Base-by-base conservation (phyloP, 2,113 vertebrate species). In the Marmota monax region DNA sequence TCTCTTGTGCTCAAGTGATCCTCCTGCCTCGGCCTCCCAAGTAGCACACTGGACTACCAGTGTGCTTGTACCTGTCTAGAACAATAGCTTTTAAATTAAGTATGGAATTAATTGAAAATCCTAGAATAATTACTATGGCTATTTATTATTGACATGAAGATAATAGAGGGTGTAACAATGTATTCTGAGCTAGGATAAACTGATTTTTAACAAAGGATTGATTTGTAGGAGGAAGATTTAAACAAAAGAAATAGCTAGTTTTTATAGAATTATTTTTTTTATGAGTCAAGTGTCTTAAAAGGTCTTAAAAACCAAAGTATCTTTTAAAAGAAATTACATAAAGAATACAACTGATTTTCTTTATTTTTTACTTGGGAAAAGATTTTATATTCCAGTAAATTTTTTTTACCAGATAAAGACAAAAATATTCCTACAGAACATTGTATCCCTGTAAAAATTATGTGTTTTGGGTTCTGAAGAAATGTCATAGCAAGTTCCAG, bases 71-170 rank as follows among this genome's bases (percentile, higher is more conserved):
- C 70, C 70, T 58, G 51, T 74, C n/a, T 86, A 86, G 53, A 86
- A 78, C 18, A 82, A 56, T 63, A 37, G 2, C 72, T 93, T 90
- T 92, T 97, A 77, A 89, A 72, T 96, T 95, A 95, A 58, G 88
- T 86, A 56, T 25, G 73, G n/a, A 67, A 70, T 88, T 77, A 79
- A 63, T 83, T 84, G 45, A 83, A 87, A 91, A 45, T 73, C 78
- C 12, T 85, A 80, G 20, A 93, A 88, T 90, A 90, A 74, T 74
- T 95, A 88, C 32, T 89, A 39, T 72, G 25, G 25, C 11, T 84
- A 34, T 63, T 93, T 67, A 73, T 93, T 89, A 87, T 42, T 97
- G 87, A 93, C 23, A 73, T 73, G 39, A 88, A 90, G 56, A 74
- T 80, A 70, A 88, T 34, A 94, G 86, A 48, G 78, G 53, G 42